phyloP scores from a whole-genome alignment of 2,113 vertebrate genomes.

The Phyllostomus discolor region DNA sequence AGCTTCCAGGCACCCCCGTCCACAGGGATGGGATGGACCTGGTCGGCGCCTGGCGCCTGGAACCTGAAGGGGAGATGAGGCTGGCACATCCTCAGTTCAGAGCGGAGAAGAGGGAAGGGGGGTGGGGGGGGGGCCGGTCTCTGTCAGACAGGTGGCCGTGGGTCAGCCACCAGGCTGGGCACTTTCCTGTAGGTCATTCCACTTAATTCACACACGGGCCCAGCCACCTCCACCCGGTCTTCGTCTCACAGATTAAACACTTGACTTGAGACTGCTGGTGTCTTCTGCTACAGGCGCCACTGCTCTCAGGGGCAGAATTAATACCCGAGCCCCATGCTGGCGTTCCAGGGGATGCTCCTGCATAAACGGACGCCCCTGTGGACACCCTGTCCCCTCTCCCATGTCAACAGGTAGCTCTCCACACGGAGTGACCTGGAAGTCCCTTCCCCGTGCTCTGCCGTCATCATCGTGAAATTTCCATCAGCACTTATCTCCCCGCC shows the following conservation, averaged over 20 bases:
- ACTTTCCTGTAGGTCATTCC: accelerated
- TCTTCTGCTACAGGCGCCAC: not conserved
- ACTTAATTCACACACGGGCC: not conserved
- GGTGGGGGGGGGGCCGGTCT: too few species aligned
- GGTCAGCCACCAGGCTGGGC: not conserved
- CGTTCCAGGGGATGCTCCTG: accelerated
- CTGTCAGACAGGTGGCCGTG: accelerated
- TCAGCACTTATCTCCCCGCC: too few species aligned
- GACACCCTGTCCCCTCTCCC: not conserved
- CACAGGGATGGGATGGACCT: not conserved
- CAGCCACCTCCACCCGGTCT: not conserved
- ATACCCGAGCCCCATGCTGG: not conserved
- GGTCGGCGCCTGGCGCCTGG: not conserved
- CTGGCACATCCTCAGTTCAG: not conserved
- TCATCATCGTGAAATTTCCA: not conserved
- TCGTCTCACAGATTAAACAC: not conserved
- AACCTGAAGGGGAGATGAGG: not conserved
- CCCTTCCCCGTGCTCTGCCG: accelerated
- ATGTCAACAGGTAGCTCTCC: not conserved
- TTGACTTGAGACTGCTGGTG: not conserved
- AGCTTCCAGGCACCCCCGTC: not conserved
- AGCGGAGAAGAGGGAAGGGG: too few species aligned
- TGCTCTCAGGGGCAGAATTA: not conserved
- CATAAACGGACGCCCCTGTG: not conserved
- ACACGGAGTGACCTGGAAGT: not conserved